Base-by-base conservation (phyloP, 2,113 vertebrate species). In the Emydocephalus ijimae region DNA sequence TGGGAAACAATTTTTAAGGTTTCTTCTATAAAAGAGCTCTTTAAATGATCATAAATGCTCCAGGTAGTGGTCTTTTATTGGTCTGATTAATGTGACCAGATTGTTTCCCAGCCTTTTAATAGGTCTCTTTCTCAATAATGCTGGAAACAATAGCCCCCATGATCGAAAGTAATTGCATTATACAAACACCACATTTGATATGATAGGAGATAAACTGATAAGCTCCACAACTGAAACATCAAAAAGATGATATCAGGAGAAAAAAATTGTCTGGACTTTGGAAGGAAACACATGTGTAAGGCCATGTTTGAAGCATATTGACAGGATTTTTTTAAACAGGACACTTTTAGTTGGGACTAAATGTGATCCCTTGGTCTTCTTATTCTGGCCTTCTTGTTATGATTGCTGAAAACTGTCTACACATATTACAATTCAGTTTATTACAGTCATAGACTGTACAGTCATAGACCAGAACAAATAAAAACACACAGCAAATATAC, bases 1-100 rank as follows among this genome's bases (percentile, higher is more conserved):
- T 3, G 57, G 50, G 20, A 91, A 64, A 23, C 54, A 50, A 89
- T 93, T 93, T 85, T 92, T 93, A 93, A 91, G 54, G 87, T 34
- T 88, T 48, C 50, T 93, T 93, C 94, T 48, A 39, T 88, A 50
- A 95, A 92, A 93, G 69, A 43, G 54, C 64, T 29, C n/a, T 94
- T 95, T 93, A 89, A 90, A 89, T 39, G 15, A n/a, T 64, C 87
- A 86, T 89, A 90, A 59, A 57, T 69, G 86, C 56, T 86, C 48
- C 50, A 85, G 54, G 48, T 23, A 69, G 5, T 93, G 74, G 57
- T 91, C 21, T 94, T 92, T 94, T 91, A 57, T 90, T 93, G 92
- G 91, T 93, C 34, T 55, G 86, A 92, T 93, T 88, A 89, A 92
- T 92, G 55, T 64, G 43, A 8, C 7, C 57, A 89, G 88, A 89